Percentiles rank a stretch among this genome's conserved stretches.
Conservation (phyloP, 2,113 vertebrate species). For the Myiozetetes cayanensis region DNA sequence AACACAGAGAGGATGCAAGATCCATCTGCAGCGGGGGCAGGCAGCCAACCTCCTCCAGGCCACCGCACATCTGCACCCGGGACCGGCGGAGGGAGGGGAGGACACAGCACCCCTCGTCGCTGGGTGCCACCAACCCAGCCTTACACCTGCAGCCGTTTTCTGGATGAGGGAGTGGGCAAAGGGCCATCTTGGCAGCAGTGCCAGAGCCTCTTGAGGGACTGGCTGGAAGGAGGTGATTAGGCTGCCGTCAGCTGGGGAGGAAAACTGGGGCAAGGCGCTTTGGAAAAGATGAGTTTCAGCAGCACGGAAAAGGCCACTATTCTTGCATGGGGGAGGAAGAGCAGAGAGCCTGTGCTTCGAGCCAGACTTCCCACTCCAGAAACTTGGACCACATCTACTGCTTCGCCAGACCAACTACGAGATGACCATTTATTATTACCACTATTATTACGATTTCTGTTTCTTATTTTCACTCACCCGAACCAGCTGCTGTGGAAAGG, state of each 20-base stretch:
- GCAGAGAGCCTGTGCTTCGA: background rate
- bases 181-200: background rate
- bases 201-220: background rate
- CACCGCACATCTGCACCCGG: background rate
- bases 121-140: constrained; percentile 15
- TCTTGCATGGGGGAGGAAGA: background rate
- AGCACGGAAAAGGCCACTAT: background rate
- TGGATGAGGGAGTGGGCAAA: background rate
- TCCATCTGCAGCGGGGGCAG: constrained; percentile 21
- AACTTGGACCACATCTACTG: background rate
- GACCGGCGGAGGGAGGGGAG: background rate
- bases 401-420: background rate
- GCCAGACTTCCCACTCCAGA: background rate
- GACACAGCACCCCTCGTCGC: background rate
- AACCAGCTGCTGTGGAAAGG: constrained; percentile 96
- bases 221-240: constrained; percentile 49
- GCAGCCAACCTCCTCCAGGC: background rate
- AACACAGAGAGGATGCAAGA: background rate
- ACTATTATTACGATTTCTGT: fast-evolving
- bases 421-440: no score
- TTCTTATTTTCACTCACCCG: constrained; percentile 79
- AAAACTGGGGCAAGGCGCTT: background rate
- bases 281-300: background rate
- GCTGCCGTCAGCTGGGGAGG: background rate
- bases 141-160: constrained; percentile 14